phyloP scores from a whole-genome alignment of 2,797 vertebrate genomes.

The Enteromius trimaculatus region DNA sequence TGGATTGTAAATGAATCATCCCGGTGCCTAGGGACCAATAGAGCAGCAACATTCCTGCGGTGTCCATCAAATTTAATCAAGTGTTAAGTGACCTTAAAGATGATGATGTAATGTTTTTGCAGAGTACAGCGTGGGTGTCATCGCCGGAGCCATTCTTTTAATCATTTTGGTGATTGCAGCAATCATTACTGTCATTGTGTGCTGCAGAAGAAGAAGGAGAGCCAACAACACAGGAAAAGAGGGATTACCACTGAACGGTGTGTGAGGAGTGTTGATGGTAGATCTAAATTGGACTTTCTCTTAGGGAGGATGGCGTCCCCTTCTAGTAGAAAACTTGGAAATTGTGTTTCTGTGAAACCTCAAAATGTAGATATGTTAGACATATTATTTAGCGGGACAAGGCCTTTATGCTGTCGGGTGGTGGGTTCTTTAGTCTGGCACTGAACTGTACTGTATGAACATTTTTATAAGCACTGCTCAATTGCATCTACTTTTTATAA shows the following conservation, averaged over 20 bases:
- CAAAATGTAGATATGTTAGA: constrained; percentile 48
- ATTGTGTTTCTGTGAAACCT: constrained; percentile 87
- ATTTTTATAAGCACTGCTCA: constrained; percentile 57
- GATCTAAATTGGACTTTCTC: constrained; percentile 43
- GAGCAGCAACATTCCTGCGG: constrained; percentile 24
- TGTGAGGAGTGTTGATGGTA: constrained; percentile 60
- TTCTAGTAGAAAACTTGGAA: constrained; percentile 66
- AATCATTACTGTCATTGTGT: constrained; percentile 71
- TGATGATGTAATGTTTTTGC: constrained; percentile 32
- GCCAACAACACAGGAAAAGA: constrained; percentile 63
- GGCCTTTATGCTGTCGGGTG: constrained; percentile 40
- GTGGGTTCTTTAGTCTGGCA: constrained; percentile 60
- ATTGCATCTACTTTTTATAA: constrained; percentile 41
- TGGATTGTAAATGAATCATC: neutral
- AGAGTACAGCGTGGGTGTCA: constrained; percentile 79
- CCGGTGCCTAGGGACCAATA: neutral
- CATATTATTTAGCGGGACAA: constrained; percentile 41
- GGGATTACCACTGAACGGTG: constrained; percentile 63
- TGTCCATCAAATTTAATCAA: neutral
- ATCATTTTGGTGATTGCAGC: constrained; percentile 70
- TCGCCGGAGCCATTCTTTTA: constrained; percentile 71
- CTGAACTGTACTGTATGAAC: constrained; percentile 47
- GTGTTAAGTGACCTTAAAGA: neutral
- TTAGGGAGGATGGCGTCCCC: constrained; percentile 28
- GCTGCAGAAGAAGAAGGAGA: constrained; percentile 75